Evolutionary conservation across 2,888 invertebrate species (phyloP).

Genomic region (Theretra japonica): DNA sequence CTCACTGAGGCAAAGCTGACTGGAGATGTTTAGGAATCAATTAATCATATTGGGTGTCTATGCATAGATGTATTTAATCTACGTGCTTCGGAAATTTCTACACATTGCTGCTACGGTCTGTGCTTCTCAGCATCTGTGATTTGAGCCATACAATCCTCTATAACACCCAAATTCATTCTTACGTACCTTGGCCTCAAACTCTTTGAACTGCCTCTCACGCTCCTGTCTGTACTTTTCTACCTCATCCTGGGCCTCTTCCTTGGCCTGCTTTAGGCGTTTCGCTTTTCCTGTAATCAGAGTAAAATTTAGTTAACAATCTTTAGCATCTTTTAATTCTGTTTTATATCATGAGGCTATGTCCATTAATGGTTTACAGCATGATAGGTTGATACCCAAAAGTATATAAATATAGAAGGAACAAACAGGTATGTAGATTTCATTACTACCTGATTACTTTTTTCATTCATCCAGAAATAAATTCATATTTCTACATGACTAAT

Average conservation of each 20-base stretch:
- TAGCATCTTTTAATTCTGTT: background rate
- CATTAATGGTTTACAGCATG: no score
- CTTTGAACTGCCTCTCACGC: slow-evolving; percentile 95
- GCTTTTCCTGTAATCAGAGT: slow-evolving; percentile 92
- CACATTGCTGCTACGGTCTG: no score
- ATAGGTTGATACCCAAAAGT: no score
- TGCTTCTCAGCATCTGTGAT: no score
- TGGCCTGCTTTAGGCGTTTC: slow-evolving; percentile 98
- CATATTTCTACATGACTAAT: background rate
- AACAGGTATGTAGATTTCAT: background rate
- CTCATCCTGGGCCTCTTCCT: slow-evolving; percentile 99
- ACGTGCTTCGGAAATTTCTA: no score
- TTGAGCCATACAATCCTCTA: no score
- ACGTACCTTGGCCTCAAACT: slow-evolving; percentile 94
- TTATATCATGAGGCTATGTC: no score
- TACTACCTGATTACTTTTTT: background rate
- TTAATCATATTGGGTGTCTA: no score
- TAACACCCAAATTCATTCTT: background rate
- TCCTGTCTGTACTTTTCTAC: slow-evolving; percentile 98
- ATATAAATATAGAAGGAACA: no score
- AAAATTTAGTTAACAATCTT: background rate
- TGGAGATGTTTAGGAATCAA: no score
- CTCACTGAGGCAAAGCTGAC: no score
- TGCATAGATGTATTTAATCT: no score
- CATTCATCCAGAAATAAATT: background rate